Evolutionary conservation across 2,888 invertebrate genomes (phyloP), one percentile per base, ranked within the genome.

Genomic region (Drosophila putrida): DNA sequence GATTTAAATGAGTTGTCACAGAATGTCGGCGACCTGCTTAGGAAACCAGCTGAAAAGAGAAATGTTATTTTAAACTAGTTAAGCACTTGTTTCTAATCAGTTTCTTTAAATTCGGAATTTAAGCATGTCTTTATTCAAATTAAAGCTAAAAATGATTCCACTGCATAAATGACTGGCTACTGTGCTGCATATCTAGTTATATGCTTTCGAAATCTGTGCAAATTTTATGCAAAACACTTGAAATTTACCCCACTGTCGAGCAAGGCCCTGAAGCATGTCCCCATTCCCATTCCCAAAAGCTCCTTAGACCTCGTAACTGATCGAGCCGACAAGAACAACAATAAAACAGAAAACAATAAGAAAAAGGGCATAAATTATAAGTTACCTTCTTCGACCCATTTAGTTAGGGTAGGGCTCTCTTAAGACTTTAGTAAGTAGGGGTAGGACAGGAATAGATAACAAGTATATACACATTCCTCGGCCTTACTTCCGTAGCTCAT

Each of bases 401-500:
- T 62, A 54, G 64, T 53, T 59, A 51, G 71, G 71, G 67, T 44
- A 41, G 74, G 33, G 36, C 15, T 9, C 44, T 15, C 36, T 36
- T 33, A 25, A 41, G 20, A 31, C 38, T 28, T 3, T 25, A 47
- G 33, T 20, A 20, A 27, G 25, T 13, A 11, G 11, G 47, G 46
- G 31, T 49, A 35, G 69, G 33, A 47, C 35, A 28, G 13, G 59
- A 38, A 65, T 51, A 72, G 55, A 75, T 47, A 68, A 51, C 38
- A 46, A 50, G 20, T 15, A 55, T 15, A 47, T 62, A 44, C n/a
- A 43, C 38, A 50, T 47, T 50, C 53, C 60, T 75, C 36, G 13
- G 73, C 66, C 64, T 66, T 55, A 75, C 50, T 77, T 87, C 86
- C 88, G 82, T 69, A 76, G 70, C 59, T 53, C 70, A 77, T 82